Percentiles rank a stretch among this genome's conserved stretches.
Evolutionary conservation across 1,140 invertebrate species (phyloP).

Genomic region (Trichoplusia ni): DNA sequence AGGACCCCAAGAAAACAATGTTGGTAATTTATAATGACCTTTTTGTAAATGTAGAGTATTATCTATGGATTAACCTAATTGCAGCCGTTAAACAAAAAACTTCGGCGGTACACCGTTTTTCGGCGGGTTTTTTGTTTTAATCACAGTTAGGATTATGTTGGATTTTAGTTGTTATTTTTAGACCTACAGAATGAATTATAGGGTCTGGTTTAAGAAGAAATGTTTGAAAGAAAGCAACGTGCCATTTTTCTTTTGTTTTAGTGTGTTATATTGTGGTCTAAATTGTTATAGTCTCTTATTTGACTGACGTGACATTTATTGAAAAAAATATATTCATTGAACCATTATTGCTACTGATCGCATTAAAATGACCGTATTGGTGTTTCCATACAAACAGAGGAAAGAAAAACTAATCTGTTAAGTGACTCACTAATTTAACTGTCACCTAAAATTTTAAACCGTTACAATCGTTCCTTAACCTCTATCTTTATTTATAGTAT

Average conservation of each 20-base stretch:
- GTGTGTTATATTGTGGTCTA: no score
- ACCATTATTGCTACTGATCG: no score
- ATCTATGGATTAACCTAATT: constrained; percentile 31
- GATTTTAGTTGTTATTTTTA: constrained; percentile 32
- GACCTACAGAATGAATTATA: constrained; percentile 22
- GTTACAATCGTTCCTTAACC: no score
- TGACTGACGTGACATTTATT: no score
- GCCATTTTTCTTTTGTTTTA: not conserved
- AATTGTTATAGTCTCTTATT: no score
- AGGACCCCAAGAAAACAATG: not conserved
- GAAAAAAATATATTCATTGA: no score
- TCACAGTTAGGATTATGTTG: constrained; percentile 24
- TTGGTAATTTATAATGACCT: constrained; percentile 26
- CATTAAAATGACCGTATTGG: no score
- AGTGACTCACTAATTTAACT: no score
- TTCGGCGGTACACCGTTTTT: constrained; percentile 22
- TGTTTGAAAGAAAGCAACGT: constrained; percentile 1
- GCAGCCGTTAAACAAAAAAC: constrained; percentile 30
- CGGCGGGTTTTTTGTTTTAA: constrained; percentile 28
- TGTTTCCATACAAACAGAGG: no score
- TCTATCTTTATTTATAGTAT: no score
- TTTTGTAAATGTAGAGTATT: constrained; percentile 28
- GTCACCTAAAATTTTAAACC: no score
- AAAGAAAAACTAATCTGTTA: no score
- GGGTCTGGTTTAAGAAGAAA: constrained; percentile 1